Percentiles rank a stretch among this genome's conserved stretches.
Conservation (phyloP, 2,888 invertebrate species). For the Dermolepida albohirtum region DNA sequence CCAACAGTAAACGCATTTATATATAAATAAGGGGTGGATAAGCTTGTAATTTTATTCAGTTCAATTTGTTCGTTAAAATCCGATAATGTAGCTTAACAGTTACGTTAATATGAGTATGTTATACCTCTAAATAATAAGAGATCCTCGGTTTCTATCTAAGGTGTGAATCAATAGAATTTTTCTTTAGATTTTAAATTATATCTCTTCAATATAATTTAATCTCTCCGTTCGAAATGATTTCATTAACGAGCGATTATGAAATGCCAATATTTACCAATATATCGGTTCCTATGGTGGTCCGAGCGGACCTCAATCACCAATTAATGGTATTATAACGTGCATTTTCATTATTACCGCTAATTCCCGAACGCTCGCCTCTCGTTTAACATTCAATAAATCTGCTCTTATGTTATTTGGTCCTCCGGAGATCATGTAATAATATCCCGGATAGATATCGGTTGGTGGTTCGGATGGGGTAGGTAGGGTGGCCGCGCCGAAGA, state of each 20-base stretch:
- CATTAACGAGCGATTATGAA: background rate
- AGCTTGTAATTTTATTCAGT: too few species aligned
- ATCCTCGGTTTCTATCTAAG: too few species aligned
- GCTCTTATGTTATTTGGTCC: conserved; percentile 47
- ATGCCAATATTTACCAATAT: background rate
- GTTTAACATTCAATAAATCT: conserved; percentile 37
- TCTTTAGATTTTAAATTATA: too few species aligned
- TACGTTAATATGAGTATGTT: too few species aligned
- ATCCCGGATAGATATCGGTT: conserved; percentile 34
- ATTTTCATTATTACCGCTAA: conserved; percentile 34
- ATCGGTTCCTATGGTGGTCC: conserved; percentile 2
- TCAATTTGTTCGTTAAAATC: too few species aligned
- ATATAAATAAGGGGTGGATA: too few species aligned
- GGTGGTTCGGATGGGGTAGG: conserved; percentile 1
- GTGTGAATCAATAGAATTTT: too few species aligned
- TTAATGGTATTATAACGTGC: conserved; percentile 36
- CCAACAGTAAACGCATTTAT: too few species aligned
- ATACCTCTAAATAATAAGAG: too few species aligned
- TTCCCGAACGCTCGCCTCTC: conserved; percentile 27
- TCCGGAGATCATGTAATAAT: conserved; percentile 40
- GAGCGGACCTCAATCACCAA: conserved; percentile 30
- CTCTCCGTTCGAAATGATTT: too few species aligned
- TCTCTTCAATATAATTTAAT: too few species aligned
- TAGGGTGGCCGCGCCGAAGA: conserved; percentile 45
- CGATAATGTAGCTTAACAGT: too few species aligned